Evolutionary conservation across 2,888 invertebrate species (phyloP).

Genomic region (Monochamus alternatus): DNA sequence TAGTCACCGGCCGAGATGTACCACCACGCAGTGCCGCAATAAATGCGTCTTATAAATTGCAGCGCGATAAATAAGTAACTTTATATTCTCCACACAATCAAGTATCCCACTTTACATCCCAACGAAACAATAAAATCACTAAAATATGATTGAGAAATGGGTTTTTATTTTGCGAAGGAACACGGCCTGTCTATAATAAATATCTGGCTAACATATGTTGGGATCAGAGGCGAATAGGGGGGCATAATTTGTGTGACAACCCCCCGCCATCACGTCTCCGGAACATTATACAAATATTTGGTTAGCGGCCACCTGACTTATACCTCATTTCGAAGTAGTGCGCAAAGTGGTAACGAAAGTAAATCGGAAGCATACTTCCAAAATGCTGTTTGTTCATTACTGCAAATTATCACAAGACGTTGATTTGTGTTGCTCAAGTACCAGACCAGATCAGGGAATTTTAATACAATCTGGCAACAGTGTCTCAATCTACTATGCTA

Average conservation of each 20-base stretch:
- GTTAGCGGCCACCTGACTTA: conserved; percentile 46
- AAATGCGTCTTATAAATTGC: conserved; percentile 72
- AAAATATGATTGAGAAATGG: conserved; percentile 72
- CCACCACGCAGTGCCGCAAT: conserved; percentile 67
- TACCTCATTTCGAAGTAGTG: conserved; percentile 12
- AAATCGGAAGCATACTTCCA: too few relatives aligned
- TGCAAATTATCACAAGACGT: too few relatives aligned
- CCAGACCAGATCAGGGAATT: too few relatives aligned
- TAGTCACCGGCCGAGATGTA: conserved; percentile 37
- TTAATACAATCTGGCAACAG: too few relatives aligned
- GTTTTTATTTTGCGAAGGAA: conserved; percentile 67
- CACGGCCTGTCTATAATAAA: conserved; percentile 68
- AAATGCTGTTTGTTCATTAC: too few relatives aligned
- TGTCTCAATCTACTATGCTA: too few relatives aligned
- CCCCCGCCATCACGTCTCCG: conserved; percentile 39
- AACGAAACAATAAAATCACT: conserved; percentile 71
- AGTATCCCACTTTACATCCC: conserved; percentile 71
- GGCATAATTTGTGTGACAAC: conserved; percentile 50
- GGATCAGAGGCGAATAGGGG: conserved; percentile 39
- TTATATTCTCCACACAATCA: conserved; percentile 71
- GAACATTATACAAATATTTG: conserved; percentile 47
- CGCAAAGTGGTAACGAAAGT: too few relatives aligned
- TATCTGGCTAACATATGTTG: conserved; percentile 65
- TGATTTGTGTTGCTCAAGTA: too few relatives aligned
- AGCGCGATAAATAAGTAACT: conserved; percentile 71